Evolutionary conservation across 2,113 vertebrate genomes (phyloP).

Genomic region (Salvelinus namaycush): DNA sequence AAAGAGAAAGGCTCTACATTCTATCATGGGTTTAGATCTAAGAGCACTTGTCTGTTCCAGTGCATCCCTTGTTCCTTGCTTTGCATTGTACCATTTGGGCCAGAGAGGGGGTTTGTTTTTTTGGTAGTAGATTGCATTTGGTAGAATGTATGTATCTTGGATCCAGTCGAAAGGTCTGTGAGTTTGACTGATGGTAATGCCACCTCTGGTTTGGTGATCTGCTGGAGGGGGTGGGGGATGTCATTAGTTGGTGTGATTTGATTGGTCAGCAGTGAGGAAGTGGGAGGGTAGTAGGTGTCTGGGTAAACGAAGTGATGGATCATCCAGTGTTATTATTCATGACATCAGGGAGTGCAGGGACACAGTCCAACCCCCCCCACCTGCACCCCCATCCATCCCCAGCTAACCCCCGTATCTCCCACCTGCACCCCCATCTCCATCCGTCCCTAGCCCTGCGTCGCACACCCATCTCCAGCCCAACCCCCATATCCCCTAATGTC

Average conservation of each 20-base stretch:
- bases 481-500: not conserved
- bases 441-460: too few relatives aligned
- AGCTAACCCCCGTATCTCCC: too few relatives aligned
- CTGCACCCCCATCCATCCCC: too few relatives aligned
- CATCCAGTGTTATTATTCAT: slow-evolving; percentile 43
- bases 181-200: slow-evolving; percentile 32
- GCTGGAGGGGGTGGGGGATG: slow-evolving; percentile 3
- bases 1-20: slow-evolving; percentile 50
- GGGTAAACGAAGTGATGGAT: slow-evolving; percentile 64
- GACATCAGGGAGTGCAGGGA: slow-evolving; percentile 35
- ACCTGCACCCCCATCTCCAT: too few relatives aligned
- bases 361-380: not conserved
- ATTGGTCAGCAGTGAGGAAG: slow-evolving; percentile 13
- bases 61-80: slow-evolving; percentile 7
- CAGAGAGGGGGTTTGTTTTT: slow-evolving; percentile 7
- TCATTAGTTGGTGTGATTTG: too few relatives aligned
- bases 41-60: slow-evolving; percentile 19
- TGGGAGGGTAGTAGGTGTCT: slow-evolving; percentile 33
- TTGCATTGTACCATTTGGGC: not conserved
- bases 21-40: slow-evolving; percentile 46
- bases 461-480: not conserved
- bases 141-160: not conserved
- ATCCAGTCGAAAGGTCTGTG: slow-evolving; percentile 3
- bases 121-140: not conserved
- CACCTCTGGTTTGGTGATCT: slow-evolving; percentile 34